These are phyloP conservation scores for Motacilla alba DNA, from an alignment of 2,113 vertebrate genomes.

Conservation along the genomic window DNA sequence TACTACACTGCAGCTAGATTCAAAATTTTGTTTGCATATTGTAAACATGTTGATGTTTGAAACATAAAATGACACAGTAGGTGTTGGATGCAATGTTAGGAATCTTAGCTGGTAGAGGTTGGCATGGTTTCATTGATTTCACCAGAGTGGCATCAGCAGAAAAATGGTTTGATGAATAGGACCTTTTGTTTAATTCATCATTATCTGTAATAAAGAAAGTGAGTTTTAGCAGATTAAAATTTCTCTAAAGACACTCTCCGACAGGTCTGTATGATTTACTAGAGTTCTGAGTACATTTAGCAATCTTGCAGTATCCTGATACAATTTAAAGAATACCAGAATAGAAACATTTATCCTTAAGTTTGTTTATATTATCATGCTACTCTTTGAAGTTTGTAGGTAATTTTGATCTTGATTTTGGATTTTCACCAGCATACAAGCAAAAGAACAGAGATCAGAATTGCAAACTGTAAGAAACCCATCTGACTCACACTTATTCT, in stretches of 20 bases:
- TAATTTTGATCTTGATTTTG: neutral
- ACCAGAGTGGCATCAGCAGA: neutral
- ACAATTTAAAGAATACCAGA: neutral
- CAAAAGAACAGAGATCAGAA: neutral
- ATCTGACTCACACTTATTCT: slow-evolving; percentile 31
- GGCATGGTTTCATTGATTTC: neutral
- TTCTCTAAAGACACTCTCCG: neutral
- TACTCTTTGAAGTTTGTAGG: neutral
- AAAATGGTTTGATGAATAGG: neutral
- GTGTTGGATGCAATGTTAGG: neutral
- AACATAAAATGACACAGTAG: neutral
- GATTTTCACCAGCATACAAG: neutral
- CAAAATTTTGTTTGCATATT: neutral
- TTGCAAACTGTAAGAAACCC: neutral
- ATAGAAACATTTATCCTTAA: neutral
- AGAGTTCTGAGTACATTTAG: neutral
- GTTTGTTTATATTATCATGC: neutral
- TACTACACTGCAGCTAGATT: neutral
- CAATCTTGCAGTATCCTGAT: neutral
- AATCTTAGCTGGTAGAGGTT: neutral
- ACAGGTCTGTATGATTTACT: neutral
- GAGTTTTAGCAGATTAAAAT: neutral
- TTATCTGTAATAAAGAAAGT: neutral
- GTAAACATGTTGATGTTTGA: neutral
- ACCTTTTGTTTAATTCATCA: neutral